phyloP scores from a whole-genome alignment of 2,797 vertebrate species.

The Astyanax mexicanus region DNA sequence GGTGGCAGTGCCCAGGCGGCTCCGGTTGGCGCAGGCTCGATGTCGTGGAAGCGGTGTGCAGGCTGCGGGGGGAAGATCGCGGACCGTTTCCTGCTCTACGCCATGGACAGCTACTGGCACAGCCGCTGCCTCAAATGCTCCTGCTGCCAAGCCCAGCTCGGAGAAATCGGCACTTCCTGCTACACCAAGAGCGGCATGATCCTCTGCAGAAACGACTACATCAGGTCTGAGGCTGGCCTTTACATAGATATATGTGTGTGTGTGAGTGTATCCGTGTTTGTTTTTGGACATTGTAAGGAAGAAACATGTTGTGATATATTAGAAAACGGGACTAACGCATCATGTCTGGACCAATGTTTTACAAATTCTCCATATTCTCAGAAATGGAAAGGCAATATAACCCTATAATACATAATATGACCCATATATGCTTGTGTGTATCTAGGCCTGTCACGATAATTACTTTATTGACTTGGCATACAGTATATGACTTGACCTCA shows the following conservation, averaged over 20 bases:
- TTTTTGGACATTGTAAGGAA: too few species aligned
- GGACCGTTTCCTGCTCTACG: constrained; percentile 97
- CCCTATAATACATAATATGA: too few species aligned
- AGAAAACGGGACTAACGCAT: too few species aligned
- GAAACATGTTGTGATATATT: neutral
- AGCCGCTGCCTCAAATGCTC: constrained; percentile 99
- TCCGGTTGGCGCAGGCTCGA: constrained; percentile 90
- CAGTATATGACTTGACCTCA: too few species aligned
- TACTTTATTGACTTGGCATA: too few species aligned
- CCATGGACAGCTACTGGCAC: constrained; percentile 99
- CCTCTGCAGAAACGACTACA: constrained; percentile 99
- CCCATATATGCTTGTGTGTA: too few species aligned
- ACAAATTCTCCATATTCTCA: too few species aligned
- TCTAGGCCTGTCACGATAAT: too few species aligned
- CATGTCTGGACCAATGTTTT: too few species aligned
- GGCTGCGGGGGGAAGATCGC: constrained; percentile 98
- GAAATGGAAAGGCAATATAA: too few species aligned
- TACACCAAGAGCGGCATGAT: constrained; percentile 99
- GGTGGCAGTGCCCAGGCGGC: constrained; percentile 94
- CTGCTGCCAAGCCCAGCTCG: constrained; percentile 98
- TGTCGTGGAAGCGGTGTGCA: constrained; percentile 96
- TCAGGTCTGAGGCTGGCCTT: constrained; percentile 83
- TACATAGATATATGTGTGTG: neutral
- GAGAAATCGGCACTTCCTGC: constrained; percentile 97
- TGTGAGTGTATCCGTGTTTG: too few species aligned